These are phyloP conservation scores for Cartodere bifasciata DNA, from an alignment of 2,888 invertebrate species.

Conservation along the genomic window DNA sequence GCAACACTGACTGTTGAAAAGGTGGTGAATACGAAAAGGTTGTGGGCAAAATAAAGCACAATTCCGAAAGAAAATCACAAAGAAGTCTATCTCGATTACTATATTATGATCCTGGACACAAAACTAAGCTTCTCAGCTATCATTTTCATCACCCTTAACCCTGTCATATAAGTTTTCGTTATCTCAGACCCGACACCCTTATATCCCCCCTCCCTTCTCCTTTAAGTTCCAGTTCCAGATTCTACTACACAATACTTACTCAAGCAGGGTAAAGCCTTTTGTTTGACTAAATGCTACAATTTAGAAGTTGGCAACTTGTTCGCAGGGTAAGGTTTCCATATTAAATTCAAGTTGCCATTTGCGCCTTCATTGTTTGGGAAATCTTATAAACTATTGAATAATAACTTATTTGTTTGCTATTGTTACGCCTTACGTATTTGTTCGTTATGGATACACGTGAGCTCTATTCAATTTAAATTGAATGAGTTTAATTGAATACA, in stretches of 20 bases:
- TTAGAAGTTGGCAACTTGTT: conserved; percentile 35
- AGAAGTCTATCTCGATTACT: conserved; percentile 28
- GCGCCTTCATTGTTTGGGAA: conserved; percentile 33
- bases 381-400: conserved; percentile 36
- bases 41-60: too few relatives aligned
- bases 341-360: conserved; percentile 36
- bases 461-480: too few relatives aligned
- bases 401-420: conserved; percentile 26
- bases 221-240: conserved; percentile 1
- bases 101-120: conserved; percentile 30
- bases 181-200: conserved; percentile 23
- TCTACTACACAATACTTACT: conserved; percentile 28
- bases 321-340: conserved; percentile 33
- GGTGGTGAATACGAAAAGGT: too few relatives aligned
- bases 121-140: conserved; percentile 31
- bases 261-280: conserved; percentile 30
- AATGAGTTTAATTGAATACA: too few relatives aligned
- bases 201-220: conserved; percentile 4
- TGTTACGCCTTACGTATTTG: not conserved
- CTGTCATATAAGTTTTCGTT: conserved; percentile 39
- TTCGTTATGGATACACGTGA: too few relatives aligned
- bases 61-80: too few relatives aligned
- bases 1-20: too few relatives aligned
- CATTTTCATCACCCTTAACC: conserved; percentile 38
- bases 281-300: conserved; percentile 37